A percentile compares a stretch with the other conserved stretches of the same genome.
These are phyloP conservation scores for Parotocinclus haroldoi DNA, from an alignment of 2,797 vertebrate genomes.

Conservation along the genomic window DNA sequence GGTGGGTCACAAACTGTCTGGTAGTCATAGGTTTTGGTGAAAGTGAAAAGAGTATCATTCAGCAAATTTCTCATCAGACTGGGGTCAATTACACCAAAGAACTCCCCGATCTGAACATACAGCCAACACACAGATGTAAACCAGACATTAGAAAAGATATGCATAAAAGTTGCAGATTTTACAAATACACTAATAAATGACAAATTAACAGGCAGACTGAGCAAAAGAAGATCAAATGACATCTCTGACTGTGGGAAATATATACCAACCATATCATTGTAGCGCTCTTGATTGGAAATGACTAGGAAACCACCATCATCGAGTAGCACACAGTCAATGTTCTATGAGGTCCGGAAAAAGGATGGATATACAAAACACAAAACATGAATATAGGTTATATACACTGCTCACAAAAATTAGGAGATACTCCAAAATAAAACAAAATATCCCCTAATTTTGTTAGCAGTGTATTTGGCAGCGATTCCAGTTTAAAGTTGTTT, in stretches of 20 bases:
- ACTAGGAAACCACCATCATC: constrained; percentile 95
- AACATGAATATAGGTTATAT: too few relatives aligned
- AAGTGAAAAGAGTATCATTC: constrained; percentile 86
- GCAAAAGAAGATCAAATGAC: neutral
- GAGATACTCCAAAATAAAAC: too few relatives aligned
- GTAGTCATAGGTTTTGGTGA: constrained; percentile 92
- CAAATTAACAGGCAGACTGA: too few relatives aligned
- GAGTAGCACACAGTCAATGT: constrained; percentile 89
- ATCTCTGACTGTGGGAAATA: neutral
- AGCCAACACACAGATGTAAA: neutral
- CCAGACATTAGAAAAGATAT: too few relatives aligned
- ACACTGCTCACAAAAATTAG: too few relatives aligned
- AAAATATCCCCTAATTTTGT: too few relatives aligned
- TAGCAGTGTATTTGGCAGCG: too few relatives aligned
- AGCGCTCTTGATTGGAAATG: constrained; percentile 88
- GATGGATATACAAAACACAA: neutral
- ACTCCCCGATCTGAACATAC: constrained; percentile 80
- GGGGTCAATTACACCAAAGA: constrained; percentile 93
- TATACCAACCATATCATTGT: constrained; percentile 77
- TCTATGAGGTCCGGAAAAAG: constrained; percentile 59
- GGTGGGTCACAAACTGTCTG: constrained; percentile 87
- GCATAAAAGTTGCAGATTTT: too few relatives aligned
- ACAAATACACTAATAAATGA: too few relatives aligned
- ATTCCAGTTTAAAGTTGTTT: too few relatives aligned
- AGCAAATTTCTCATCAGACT: constrained; percentile 85